These are phyloP conservation scores for Ctenoplectra terminalis DNA, from an alignment of 1,140 invertebrate species.

Conservation along the genomic window DNA sequence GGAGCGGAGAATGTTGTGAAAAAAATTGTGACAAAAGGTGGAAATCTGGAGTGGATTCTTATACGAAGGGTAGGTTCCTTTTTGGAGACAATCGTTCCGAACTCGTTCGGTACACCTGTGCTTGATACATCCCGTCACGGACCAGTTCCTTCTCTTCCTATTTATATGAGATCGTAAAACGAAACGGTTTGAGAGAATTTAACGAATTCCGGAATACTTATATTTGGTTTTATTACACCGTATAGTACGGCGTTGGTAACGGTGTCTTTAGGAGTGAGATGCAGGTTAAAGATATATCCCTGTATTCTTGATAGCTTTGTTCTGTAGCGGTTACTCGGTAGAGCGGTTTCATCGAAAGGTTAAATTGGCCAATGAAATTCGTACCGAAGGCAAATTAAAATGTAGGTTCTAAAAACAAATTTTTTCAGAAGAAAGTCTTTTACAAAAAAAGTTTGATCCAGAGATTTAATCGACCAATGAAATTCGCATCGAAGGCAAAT, in stretches of 20 bases:
- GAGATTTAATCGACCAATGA: background rate
- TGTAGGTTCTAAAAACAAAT: too few relatives aligned
- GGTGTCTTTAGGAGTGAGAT: background rate
- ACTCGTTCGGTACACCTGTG: slow-evolving; percentile 26
- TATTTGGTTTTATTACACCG: slow-evolving; percentile 17
- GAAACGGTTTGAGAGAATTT: slow-evolving; percentile 32
- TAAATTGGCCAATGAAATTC: background rate
- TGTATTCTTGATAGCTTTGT: background rate
- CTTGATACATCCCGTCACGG: background rate
- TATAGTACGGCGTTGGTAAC: background rate
- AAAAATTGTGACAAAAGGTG: background rate
- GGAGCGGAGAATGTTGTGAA: background rate
- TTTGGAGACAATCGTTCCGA: slow-evolving; percentile 9
- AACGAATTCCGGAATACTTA: slow-evolving; percentile 32
- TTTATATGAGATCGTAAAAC: slow-evolving; percentile 28
- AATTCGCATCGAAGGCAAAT: too few relatives aligned
- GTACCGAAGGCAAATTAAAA: too few relatives aligned
- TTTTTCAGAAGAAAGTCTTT: too few relatives aligned
- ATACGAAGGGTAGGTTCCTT: background rate
- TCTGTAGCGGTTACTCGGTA: background rate
- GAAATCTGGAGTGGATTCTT: background rate
- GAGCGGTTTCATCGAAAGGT: background rate
- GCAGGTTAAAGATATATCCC: background rate
- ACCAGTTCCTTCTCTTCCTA: background rate
- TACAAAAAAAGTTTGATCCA: too few relatives aligned